These are phyloP conservation scores for Brachyopa scutellaris DNA, from an alignment of 2,888 invertebrate genomes.

Conservation along the genomic window DNA sequence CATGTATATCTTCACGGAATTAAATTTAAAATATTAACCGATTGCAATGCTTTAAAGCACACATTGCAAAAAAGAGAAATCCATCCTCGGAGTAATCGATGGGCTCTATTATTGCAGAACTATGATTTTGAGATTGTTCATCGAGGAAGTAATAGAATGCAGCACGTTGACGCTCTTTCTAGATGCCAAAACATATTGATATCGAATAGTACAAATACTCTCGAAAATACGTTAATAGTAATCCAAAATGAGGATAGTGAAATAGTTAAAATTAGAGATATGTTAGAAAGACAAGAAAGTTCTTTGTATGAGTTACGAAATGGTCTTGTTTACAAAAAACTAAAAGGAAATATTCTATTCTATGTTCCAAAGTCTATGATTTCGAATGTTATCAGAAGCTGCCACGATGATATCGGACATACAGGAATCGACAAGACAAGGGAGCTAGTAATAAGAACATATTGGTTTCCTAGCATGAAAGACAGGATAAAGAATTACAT, in stretches of 20 bases:
- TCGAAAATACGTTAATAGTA: background rate
- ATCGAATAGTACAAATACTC: background rate
- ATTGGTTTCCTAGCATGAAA: too few species aligned
- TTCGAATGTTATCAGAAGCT: background rate
- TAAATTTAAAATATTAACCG: background rate
- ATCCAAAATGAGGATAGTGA: background rate
- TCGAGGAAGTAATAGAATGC: background rate
- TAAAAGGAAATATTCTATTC: constrained; percentile 3
- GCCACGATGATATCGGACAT: too few species aligned
- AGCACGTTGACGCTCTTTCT: background rate
- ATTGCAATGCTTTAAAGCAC: background rate
- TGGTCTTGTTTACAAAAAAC: background rate
- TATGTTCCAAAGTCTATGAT: background rate
- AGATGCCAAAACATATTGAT: background rate
- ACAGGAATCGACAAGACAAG: constrained; percentile 6
- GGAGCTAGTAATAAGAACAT: background rate
- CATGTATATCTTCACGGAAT: background rate
- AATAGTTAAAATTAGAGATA: background rate
- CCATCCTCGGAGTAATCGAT: background rate
- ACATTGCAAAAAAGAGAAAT: background rate
- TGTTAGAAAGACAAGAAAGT: too few species aligned
- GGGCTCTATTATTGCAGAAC: background rate
- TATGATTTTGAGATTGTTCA: background rate
- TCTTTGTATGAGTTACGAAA: background rate
- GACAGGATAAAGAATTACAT: too few species aligned